These are phyloP conservation scores for Paradisaea rubra DNA, from an alignment of 2,113 vertebrate genomes.

Conservation along the genomic window DNA sequence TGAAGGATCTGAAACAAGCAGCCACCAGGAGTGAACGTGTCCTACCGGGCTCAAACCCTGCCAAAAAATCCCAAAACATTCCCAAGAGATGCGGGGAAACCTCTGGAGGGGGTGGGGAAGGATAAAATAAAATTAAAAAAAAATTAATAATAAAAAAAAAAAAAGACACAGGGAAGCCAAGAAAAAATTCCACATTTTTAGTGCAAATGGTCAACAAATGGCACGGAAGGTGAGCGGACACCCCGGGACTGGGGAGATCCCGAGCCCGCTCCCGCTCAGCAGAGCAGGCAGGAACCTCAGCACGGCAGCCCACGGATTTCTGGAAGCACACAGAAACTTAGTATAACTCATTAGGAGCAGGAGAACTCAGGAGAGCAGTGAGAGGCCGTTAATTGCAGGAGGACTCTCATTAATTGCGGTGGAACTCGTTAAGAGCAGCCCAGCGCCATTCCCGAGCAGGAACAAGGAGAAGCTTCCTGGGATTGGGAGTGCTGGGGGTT, in stretches of 20 bases:
- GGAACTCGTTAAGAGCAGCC: neutral
- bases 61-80: neutral
- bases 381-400: neutral
- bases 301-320: neutral
- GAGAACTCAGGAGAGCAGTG: neutral
- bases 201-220: conserved; percentile 57
- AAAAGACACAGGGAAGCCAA: neutral
- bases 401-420: neutral
- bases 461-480: neutral
- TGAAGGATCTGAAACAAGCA: neutral
- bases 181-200: neutral
- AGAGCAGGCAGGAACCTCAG: neutral
- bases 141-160: too few relatives aligned
- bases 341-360: neutral
- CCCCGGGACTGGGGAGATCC: neutral
- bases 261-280: neutral
- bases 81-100: neutral
- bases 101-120: accelerated
- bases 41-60: neutral
- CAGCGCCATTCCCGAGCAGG: accelerated
- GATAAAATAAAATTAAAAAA: neutral
- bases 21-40: neutral
- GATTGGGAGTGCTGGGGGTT: too few relatives aligned
- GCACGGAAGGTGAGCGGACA: neutral
- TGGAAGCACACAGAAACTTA: conserved; percentile 37